Conservation (phyloP, 2,888 invertebrate species). For the Torymus aiolomorphi region DNA sequence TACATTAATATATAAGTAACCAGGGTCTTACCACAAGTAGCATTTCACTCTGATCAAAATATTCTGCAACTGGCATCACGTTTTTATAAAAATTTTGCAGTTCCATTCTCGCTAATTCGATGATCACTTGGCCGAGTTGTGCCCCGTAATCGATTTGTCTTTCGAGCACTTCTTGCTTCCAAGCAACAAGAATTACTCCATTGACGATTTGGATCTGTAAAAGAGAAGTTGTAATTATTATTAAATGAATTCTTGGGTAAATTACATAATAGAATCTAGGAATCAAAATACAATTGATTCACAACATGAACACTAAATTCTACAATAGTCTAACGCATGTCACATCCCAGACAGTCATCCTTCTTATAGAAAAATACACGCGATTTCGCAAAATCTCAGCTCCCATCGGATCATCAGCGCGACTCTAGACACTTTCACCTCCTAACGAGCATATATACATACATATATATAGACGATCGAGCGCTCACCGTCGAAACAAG, state of each 20-base stretch:
- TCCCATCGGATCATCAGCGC: too few species aligned
- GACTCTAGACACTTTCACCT: too few species aligned
- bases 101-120: constrained; percentile 91
- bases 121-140: constrained; percentile 89
- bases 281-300: too few species aligned
- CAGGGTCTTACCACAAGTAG: constrained; percentile 80
- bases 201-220: constrained; percentile 90
- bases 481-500: constrained; percentile 17
- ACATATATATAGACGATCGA: too few species aligned
- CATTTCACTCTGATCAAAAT: constrained; percentile 92
- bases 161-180: constrained; percentile 90
- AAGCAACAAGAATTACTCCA: constrained; percentile 90
- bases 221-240: neutral
- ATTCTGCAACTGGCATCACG: constrained; percentile 93
- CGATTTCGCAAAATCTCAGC: too few species aligned
- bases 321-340: too few species aligned
- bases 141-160: constrained; percentile 94
- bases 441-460: too few species aligned
- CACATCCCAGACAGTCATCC: too few species aligned
- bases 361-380: too few species aligned
- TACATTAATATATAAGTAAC: neutral
- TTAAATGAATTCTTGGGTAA: too few species aligned
- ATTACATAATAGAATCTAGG: too few species aligned
- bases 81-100: constrained; percentile 91
- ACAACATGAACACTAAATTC: too few species aligned